Percentiles rank a stretch among this genome's conserved stretches.
Conservation (phyloP, 2,113 vertebrate species). For the Dicaeum eximium region DNA sequence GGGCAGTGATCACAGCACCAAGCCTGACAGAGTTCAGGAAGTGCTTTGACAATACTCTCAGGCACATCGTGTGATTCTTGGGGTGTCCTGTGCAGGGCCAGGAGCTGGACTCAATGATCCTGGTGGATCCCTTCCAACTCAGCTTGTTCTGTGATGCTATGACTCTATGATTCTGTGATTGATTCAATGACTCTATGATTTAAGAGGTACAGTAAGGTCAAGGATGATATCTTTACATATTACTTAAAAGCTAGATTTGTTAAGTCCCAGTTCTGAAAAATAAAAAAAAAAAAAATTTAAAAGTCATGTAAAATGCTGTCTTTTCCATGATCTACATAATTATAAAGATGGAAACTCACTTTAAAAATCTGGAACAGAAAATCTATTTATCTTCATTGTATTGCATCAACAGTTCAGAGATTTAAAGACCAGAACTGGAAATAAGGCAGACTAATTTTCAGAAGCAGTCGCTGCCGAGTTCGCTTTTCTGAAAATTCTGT, state of each 20-base stretch:
- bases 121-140: not conserved
- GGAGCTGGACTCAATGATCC: accelerated
- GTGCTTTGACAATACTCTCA: not conserved
- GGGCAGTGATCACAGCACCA: not conserved
- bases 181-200: not conserved
- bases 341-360: not conserved
- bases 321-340: not conserved
- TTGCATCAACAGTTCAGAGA: not conserved
- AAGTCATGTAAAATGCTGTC: not conserved
- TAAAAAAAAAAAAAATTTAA: not conserved
- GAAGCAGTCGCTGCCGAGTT: not conserved
- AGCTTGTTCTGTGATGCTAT: not conserved
- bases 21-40: not conserved
- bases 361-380: not conserved
- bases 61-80: not conserved
- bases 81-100: not conserved
- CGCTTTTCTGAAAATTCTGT: not conserved
- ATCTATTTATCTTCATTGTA: not conserved
- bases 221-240: not conserved
- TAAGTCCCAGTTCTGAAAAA: not conserved
- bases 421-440: not conserved
- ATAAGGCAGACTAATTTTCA: not conserved
- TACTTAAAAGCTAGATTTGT: not conserved
- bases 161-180: not conserved
- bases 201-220: not conserved